phyloP scores from a whole-genome alignment of 2,888 invertebrate species.

The Linnaemya vulpina region DNA sequence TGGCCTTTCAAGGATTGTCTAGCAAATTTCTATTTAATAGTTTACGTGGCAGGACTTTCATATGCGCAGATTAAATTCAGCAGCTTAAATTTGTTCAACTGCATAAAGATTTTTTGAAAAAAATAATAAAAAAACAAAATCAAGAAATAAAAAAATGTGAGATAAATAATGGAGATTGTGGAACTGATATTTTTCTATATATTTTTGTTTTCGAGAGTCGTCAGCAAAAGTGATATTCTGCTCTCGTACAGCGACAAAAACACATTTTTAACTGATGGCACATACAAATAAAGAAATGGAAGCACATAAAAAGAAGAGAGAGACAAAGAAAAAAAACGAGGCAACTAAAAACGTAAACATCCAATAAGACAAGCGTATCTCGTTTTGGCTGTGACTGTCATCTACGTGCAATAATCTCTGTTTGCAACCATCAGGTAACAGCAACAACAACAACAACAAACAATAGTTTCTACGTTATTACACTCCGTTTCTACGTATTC shows the following conservation, averaged over 20 bases:
- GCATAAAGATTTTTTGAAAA: constrained; percentile 28
- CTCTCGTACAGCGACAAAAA: constrained; percentile 19
- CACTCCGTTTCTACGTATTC: constrained; percentile 41
- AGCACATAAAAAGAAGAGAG: constrained; percentile 7
- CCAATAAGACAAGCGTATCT: constrained; percentile 66
- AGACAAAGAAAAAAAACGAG: not conserved
- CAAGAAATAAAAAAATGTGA: not conserved
- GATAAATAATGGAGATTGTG: constrained; percentile 13
- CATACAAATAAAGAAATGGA: constrained; percentile 33
- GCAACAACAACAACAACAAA: too few species aligned
- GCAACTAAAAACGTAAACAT: constrained; percentile 53
- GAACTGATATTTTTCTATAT: not conserved
- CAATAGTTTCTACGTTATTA: constrained; percentile 65
- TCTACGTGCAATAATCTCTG: constrained; percentile 66
- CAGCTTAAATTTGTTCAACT: constrained; percentile 6
- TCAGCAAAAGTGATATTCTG: constrained; percentile 60
- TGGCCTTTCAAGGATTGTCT: constrained; percentile 25
- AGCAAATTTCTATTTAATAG: not conserved
- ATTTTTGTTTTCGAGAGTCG: constrained; percentile 41
- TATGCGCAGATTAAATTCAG: constrained; percentile 12
- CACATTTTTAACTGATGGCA: constrained; percentile 49
- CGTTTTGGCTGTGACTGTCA: constrained; percentile 64
- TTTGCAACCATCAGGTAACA: constrained; percentile 64
- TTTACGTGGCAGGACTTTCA: not conserved
- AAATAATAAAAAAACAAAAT: not conserved